Evolutionary conservation across 2,113 vertebrate species (phyloP).

Genomic region (Paracanthobrama guichenoti): DNA sequence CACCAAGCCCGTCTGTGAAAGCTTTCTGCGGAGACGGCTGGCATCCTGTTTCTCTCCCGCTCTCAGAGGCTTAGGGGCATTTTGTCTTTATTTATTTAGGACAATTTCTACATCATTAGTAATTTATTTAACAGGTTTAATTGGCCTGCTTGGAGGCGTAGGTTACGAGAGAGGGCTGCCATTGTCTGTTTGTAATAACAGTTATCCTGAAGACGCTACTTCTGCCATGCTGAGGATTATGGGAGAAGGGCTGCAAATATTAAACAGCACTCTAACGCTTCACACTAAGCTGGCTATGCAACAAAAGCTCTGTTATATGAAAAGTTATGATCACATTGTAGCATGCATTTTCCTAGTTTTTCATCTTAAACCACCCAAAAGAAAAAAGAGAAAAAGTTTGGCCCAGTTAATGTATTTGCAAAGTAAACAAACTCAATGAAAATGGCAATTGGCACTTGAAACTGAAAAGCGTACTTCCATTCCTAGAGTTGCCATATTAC

Average conservation of each 20-base stretch:
- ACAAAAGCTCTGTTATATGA: background rate
- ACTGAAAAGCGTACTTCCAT: background rate
- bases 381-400: background rate
- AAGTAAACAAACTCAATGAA: background rate
- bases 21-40: conserved; percentile 36
- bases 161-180: conserved; percentile 30
- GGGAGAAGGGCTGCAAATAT: conserved; percentile 42
- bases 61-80: conserved; percentile 50
- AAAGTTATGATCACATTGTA: background rate
- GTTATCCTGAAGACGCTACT: conserved; percentile 44
- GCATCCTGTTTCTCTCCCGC: conserved; percentile 30
- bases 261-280: conserved; percentile 37
- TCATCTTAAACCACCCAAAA: background rate
- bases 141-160: conserved; percentile 55
- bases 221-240: conserved; percentile 31
- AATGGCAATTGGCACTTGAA: background rate
- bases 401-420: background rate
- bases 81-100: conserved; percentile 67
- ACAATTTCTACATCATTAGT: conserved; percentile 68
- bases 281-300: conserved; percentile 7
- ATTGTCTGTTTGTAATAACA: conserved; percentile 54
- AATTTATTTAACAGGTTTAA: conserved; percentile 59
- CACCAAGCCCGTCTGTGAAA: conserved; percentile 63
- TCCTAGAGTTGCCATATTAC: background rate
- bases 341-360: background rate